These are phyloP conservation scores for Pseudochirops cupreus DNA, from an alignment of 2,797 vertebrate genomes.

Conservation along the genomic window DNA sequence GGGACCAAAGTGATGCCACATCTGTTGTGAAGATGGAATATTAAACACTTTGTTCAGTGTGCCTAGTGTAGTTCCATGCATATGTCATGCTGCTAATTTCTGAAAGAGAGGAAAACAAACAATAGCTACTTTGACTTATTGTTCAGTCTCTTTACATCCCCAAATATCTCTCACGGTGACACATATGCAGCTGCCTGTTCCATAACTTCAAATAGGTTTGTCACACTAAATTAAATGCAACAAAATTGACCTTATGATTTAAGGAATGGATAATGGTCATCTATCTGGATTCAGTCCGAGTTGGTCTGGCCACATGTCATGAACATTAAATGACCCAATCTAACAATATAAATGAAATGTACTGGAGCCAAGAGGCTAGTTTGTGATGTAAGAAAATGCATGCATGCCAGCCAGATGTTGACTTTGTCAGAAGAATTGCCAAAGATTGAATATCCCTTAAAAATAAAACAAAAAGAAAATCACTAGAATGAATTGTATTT, in stretches of 20 bases:
- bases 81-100: conserved; percentile 1
- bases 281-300: not conserved
- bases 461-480: not conserved
- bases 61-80: not conserved
- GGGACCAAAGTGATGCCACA: not conserved
- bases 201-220: not conserved
- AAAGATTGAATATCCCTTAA: not conserved
- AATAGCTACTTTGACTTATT: not conserved
- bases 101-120: not conserved
- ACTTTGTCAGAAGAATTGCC: not conserved
- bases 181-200: not conserved
- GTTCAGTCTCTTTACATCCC: conserved; percentile 19
- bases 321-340: not conserved
- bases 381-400: conserved; percentile 21
- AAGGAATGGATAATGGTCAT: not conserved
- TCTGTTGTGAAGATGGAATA: not conserved
- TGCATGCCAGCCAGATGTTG: not conserved
- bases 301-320: not conserved
- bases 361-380: not conserved
- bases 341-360: fast-evolving
- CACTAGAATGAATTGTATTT: not conserved
- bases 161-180: not conserved
- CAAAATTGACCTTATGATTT: not conserved
- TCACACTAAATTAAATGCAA: conserved; percentile 1
- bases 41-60: not conserved